Evolutionary conservation across 2,797 vertebrate species (phyloP).

Genomic region (Acridotheres tristis): DNA sequence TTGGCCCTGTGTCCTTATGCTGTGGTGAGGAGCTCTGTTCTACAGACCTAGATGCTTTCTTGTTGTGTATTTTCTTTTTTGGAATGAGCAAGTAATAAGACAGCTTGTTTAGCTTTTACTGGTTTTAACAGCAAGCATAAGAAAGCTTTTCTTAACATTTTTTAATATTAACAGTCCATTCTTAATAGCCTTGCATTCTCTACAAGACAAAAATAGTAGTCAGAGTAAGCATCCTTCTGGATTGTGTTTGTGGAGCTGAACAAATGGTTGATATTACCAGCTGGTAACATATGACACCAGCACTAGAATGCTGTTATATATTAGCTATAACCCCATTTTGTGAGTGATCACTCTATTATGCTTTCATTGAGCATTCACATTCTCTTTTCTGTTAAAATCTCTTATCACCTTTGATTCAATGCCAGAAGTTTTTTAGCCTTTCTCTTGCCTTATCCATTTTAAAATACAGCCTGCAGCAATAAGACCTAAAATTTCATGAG

Average conservation of each 20-base stretch:
- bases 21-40: neutral
- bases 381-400: neutral
- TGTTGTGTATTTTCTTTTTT: neutral
- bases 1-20: neutral
- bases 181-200: conserved; percentile 1
- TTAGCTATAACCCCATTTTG: neutral
- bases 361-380: conserved; percentile 2
- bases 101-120: conserved; percentile 19
- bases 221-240: neutral
- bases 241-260: conserved; percentile 5
- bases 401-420: neutral
- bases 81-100: neutral
- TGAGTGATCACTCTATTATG: neutral
- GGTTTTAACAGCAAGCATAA: conserved; percentile 14
- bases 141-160: conserved; percentile 19
- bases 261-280: conserved; percentile 31
- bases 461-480: neutral
- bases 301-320: neutral
- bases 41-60: neutral
- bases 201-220: neutral
- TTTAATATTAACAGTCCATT: neutral
- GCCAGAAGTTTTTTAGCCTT: neutral
- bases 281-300: conserved; percentile 2
- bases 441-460: neutral
- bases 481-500: neutral